A percentile compares a stretch with the other conserved stretches of the same genome.
phyloP scores from a whole-genome alignment of 2,888 invertebrate genomes.

The Melanchra persicariae region DNA sequence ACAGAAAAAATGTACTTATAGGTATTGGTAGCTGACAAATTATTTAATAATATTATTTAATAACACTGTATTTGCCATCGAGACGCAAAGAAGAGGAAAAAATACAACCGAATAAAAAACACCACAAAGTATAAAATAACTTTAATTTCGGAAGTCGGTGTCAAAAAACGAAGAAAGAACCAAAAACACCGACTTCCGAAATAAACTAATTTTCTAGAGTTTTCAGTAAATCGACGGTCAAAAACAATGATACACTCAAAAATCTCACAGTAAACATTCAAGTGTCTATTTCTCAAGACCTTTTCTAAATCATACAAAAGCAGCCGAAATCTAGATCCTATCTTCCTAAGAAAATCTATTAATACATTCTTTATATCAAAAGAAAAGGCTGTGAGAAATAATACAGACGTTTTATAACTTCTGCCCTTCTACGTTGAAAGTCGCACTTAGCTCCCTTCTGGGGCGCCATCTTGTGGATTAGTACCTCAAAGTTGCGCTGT shows the following conservation, averaged over 20 bases:
- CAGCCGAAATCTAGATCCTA: constrained; percentile 10
- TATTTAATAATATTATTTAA: too few relatives aligned
- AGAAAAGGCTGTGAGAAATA: constrained; percentile 14
- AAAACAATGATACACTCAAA: not conserved
- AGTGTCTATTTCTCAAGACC: not conserved
- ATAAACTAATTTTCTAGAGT: too few relatives aligned
- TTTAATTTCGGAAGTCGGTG: too few relatives aligned
- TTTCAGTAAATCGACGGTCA: not conserved
- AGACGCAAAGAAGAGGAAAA: too few relatives aligned
- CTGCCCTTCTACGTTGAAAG: constrained; percentile 10
- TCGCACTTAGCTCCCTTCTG: constrained; percentile 24
- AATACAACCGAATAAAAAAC: too few relatives aligned
- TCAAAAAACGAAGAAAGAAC: too few relatives aligned
- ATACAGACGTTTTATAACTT: constrained; percentile 30
- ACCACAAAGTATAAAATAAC: too few relatives aligned
- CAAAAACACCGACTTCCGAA: too few relatives aligned
- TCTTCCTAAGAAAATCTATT: constrained; percentile 8
- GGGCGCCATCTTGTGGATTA: constrained; percentile 31
- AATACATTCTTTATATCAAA: constrained; percentile 36
- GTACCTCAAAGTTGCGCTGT: constrained; percentile 27
- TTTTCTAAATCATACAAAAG: not conserved
- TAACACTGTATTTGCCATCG: too few relatives aligned
- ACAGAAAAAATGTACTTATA: too few relatives aligned
- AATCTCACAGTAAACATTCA: not conserved
- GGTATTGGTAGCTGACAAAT: too few relatives aligned